phyloP scores from a whole-genome alignment of 2,888 invertebrate species.

The Flexamia atlantica region DNA sequence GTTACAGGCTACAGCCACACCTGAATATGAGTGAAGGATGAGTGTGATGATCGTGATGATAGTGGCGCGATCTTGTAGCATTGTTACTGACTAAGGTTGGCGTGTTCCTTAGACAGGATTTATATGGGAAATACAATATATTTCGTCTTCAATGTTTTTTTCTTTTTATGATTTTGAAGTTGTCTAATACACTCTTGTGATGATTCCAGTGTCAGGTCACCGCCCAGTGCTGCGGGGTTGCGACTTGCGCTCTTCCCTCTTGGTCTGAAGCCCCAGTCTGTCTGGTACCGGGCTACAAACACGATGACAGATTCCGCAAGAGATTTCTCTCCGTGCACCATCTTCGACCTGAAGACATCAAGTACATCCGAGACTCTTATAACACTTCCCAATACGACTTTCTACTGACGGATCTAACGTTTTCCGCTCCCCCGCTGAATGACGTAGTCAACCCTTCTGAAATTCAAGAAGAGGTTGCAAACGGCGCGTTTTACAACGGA shows the following conservation, averaged over 20 bases:
- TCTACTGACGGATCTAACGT: background rate
- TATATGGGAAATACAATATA: no score
- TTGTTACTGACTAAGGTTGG: no score
- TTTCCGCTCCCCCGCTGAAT: background rate
- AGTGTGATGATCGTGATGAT: no score
- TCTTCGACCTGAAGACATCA: background rate
- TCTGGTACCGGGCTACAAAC: slow-evolving; percentile 17
- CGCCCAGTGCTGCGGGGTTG: background rate
- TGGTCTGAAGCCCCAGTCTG: slow-evolving; percentile 13
- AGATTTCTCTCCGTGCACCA: background rate
- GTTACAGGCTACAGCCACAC: no score
- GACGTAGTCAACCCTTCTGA: background rate
- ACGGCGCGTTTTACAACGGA: background rate
- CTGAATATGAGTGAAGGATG: no score
- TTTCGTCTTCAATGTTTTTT: no score
- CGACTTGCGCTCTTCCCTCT: slow-evolving; percentile 21
- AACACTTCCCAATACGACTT: slow-evolving; percentile 20
- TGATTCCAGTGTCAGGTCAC: slow-evolving; percentile 13
- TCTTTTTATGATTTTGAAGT: no score
- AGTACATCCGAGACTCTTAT: slow-evolving; percentile 20
- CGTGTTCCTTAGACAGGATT: no score
- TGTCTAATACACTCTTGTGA: background rate
- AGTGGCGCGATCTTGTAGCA: no score
- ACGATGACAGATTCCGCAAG: background rate
- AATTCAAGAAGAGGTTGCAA: background rate